A percentile compares a stretch with the other conserved stretches of the same genome.
These are phyloP conservation scores for Ictidomys tridecemlineatus DNA, from an alignment of 2,113 vertebrate genomes.

Conservation along the genomic window DNA sequence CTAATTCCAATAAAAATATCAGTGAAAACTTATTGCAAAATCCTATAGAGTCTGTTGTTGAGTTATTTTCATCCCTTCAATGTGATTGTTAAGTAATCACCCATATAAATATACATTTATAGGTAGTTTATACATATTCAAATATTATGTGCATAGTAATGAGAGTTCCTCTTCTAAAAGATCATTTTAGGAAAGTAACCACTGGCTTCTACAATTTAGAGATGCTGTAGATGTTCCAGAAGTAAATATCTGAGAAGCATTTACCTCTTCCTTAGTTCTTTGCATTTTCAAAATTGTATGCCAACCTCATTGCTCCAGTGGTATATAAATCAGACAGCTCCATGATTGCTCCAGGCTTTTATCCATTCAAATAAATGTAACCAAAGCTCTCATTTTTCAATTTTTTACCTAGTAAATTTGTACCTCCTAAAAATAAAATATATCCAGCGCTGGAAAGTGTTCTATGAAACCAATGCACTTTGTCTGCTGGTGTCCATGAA, in stretches of 20 bases:
- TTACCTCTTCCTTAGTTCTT: neutral
- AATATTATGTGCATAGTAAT: neutral
- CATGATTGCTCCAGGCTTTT: neutral
- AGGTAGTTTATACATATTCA: neutral
- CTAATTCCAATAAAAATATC: neutral
- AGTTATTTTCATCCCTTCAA: neutral
- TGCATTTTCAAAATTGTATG: constrained; percentile 4
- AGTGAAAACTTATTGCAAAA: neutral
- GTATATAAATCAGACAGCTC: neutral
- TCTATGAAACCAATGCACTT: neutral
- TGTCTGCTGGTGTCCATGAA: neutral
- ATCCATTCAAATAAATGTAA: constrained; percentile 14
- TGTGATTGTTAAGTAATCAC: neutral
- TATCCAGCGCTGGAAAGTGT: neutral
- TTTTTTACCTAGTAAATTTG: constrained; percentile 36
- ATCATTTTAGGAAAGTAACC: neutral
- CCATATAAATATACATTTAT: neutral
- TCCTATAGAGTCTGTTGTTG: neutral
- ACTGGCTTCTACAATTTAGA: neutral
- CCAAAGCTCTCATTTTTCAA: constrained; percentile 10
- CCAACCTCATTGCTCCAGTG: neutral
- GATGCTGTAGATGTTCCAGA: neutral
- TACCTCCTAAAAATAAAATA: constrained; percentile 50
- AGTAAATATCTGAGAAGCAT: neutral
- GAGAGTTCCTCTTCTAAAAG: neutral